Evolutionary conservation across 2,113 vertebrate species (phyloP).

Genomic region (Trochalopteron elliotii): DNA sequence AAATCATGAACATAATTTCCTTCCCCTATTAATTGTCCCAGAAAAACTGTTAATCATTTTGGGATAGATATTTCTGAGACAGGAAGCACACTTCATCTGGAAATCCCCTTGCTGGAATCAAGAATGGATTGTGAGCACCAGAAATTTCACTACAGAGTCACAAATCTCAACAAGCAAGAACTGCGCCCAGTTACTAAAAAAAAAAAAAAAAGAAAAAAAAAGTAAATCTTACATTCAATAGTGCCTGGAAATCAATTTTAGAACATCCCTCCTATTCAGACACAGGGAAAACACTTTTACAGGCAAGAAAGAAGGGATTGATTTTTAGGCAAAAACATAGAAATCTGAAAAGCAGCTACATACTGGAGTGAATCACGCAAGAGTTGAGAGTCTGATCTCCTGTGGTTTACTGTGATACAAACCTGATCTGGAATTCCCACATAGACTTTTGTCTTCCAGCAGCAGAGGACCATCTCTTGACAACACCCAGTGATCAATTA

Average conservation of each 20-base stretch:
- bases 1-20: neutral
- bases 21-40: neutral
- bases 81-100: neutral
- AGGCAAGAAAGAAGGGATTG: neutral
- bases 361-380: neutral
- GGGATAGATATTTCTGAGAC: neutral
- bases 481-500: neutral
- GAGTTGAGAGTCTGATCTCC: neutral
- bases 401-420: neutral
- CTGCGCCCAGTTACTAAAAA: neutral
- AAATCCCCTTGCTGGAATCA: neutral
- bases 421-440: neutral
- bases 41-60: neutral
- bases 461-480: neutral
- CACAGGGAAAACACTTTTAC: neutral
- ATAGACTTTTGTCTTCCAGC: neutral
- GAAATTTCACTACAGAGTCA: neutral
- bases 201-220: neutral
- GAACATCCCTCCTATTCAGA: neutral
- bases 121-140: neutral
- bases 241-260: neutral
- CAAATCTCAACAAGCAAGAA: neutral
- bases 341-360: neutral
- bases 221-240: neutral
- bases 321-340: neutral